phyloP scores from a whole-genome alignment of 2,113 vertebrate genomes.

The Chunga burmeisteri region DNA sequence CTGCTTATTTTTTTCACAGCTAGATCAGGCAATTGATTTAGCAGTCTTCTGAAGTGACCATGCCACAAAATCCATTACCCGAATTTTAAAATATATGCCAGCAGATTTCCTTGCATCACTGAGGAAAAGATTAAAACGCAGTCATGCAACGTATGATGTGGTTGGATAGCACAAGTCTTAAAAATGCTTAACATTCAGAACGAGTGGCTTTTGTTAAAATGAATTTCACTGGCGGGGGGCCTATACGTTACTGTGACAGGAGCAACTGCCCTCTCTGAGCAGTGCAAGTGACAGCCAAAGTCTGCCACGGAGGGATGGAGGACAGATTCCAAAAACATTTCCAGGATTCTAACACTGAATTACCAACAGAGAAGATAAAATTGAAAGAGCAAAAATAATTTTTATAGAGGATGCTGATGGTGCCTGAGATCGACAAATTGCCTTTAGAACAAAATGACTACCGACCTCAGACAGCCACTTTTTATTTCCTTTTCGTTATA shows the following conservation, averaged over 20 bases:
- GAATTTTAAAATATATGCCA: neutral
- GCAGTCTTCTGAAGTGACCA: neutral
- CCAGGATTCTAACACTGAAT: constrained; percentile 4
- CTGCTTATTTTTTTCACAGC: neutral
- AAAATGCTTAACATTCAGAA: neutral
- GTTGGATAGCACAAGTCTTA: neutral
- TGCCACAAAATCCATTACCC: neutral
- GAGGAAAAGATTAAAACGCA: constrained; percentile 1
- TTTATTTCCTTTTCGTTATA: neutral
- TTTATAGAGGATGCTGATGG: neutral
- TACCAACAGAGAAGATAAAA: neutral
- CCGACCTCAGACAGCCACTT: neutral
- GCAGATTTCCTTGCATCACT: neutral
- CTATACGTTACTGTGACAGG: neutral
- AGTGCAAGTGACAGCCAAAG: neutral
- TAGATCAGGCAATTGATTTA: neutral
- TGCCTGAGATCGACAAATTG: constrained; percentile 10
- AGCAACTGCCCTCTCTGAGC: constrained; percentile 25
- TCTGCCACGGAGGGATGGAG: constrained; percentile 26
- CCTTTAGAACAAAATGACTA: constrained; percentile 31
- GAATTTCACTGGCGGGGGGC: neutral
- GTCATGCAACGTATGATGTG: neutral
- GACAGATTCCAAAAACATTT: constrained; percentile 8
- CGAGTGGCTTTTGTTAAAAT: neutral
- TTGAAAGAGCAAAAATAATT: constrained; percentile 6